phyloP scores from a whole-genome alignment of 2,888 invertebrate genomes.

The Catocala nupta region DNA sequence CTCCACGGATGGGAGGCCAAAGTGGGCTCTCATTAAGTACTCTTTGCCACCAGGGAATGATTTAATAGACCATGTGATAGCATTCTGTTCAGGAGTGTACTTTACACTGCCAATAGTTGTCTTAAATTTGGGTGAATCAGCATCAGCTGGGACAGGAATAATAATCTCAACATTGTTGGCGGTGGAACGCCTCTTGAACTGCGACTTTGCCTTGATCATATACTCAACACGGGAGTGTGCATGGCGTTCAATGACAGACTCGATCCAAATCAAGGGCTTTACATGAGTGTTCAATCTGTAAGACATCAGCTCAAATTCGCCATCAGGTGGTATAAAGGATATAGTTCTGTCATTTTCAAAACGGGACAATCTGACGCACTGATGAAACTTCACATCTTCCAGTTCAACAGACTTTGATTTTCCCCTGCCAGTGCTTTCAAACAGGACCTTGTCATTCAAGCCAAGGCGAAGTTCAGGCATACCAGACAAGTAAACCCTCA shows the following conservation, averaged over 20 bases:
- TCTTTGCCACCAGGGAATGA: slow-evolving; percentile 99
- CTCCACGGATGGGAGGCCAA: slow-evolving; percentile 98
- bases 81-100: slow-evolving; percentile 98
- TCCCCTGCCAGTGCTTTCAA: slow-evolving; percentile 98
- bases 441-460: slow-evolving; percentile 98
- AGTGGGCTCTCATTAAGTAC: slow-evolving; percentile 99
- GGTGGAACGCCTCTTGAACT: slow-evolving; percentile 98
- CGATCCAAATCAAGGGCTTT: slow-evolving; percentile 99
- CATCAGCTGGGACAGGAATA: slow-evolving; percentile 98
- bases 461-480: slow-evolving; percentile 99
- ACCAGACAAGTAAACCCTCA: slow-evolving; percentile 98
- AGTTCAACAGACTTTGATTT: slow-evolving; percentile 99
- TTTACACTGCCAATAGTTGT: slow-evolving; percentile 98
- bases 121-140: slow-evolving; percentile 99
- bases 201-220: slow-evolving; percentile 99
- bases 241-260: slow-evolving; percentile 98
- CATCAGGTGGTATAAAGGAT: slow-evolving; percentile 99
- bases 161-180: slow-evolving; percentile 99
- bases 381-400: slow-evolving; percentile 99
- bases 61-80: slow-evolving; percentile 98
- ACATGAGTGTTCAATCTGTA: slow-evolving; percentile 98
- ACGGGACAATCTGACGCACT: slow-evolving; percentile 97
- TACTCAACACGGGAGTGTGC: slow-evolving; percentile 99
- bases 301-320: slow-evolving; percentile 99
- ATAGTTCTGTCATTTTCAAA: slow-evolving; percentile 99